Base-by-base conservation (phyloP, 2,113 vertebrate species). In the Mastomys natalensis region DNA sequence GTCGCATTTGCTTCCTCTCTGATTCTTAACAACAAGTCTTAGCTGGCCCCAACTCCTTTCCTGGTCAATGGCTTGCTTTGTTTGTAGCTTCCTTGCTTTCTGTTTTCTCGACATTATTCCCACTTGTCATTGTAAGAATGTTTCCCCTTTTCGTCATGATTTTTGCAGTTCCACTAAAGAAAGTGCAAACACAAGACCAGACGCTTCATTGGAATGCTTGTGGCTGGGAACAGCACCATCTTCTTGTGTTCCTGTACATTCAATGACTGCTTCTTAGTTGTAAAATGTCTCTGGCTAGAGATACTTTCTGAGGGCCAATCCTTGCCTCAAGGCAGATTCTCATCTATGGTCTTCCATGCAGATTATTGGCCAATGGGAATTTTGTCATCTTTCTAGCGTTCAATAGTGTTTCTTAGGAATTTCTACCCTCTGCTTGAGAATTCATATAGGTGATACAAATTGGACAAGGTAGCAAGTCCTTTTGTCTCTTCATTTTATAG, bases 401-500 rank as follows among this genome's bases (percentile, higher is more conserved):
- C 74, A 66, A 58, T 62, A 31, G 68, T 64, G 12, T 7, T 1
- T 77, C 73, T 92, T 40, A 68, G 91, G 95, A 95, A 93, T 89
- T 84, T 53, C 43, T 90, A 6, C 16, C 37, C 84, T 91, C 80
- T 84, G 48, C 78, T 95, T 66, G 19, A 95, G 78, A 43, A 66
- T 4, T 8, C 0, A 31, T 21, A 37, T 9, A 43, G 51, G 89
- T 94, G 29, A 76, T 55, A 84, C 29, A n/a, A 94, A 62, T 15
- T 26, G 66, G 26, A 87, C 8, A 51, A 70, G 11, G 2, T 90
- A 37, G 95, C 16, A 87, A n/a, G 19, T 82, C 37, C 16, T 93
- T 68, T 92, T 82, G 22, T 90, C 5, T 89, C 43, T 93, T 90
- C 19, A 76, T 95, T 91, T 95, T 29, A 93, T 68, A 93, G 55